Evolutionary conservation across 1,140 invertebrate genomes (phyloP), one percentile per base, ranked within the genome.

Genomic region (Colletes latitarsis): DNA sequence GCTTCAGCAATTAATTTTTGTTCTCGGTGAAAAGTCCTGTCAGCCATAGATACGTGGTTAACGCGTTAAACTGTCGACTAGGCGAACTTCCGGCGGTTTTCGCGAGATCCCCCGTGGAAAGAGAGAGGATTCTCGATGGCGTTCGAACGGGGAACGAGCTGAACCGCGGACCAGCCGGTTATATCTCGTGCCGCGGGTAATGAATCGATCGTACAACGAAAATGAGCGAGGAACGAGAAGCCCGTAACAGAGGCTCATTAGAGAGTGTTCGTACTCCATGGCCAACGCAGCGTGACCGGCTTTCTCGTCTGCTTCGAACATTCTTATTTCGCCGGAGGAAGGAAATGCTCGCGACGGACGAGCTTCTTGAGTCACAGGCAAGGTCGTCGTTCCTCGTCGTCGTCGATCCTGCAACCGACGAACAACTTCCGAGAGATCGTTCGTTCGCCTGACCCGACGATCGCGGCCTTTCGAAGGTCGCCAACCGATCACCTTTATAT

Each of bases 221-320:
- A 92, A 90, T 88, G 89, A 91, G 87, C 90, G 86, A 73, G 77
- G 52, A 90, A 90, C 78, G 86, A 81, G 73, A 60, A 70, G 30
- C 68, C 49, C 88, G 89, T 85, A 88, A 92, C 90, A 90, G 89
- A 77, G 90, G 89, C 91, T 93, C 92, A 90, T 93, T 93, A 93
- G 92, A 93, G 92, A 93, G 92, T 92, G 89, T 91, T 91, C 91
- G 92, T 91, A 93, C 93, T 93, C 90, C 91, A 93, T 93, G 91
- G 91, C 88, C 91, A 92, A 84, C 90, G 82, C 88, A 86, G 91
- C 92, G 92, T 93, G 93, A 93, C 92, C 92, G 92, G 92, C 93
- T 93, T 93, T 93, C 93, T 92, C 92, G 90, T 90, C 81, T 90
- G 88, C 88, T 89, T 83, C 88, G 86, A 86, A 77, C 89, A 88